Conservation (phyloP, 2,113 vertebrate genomes). For the Athene noctua region DNA sequence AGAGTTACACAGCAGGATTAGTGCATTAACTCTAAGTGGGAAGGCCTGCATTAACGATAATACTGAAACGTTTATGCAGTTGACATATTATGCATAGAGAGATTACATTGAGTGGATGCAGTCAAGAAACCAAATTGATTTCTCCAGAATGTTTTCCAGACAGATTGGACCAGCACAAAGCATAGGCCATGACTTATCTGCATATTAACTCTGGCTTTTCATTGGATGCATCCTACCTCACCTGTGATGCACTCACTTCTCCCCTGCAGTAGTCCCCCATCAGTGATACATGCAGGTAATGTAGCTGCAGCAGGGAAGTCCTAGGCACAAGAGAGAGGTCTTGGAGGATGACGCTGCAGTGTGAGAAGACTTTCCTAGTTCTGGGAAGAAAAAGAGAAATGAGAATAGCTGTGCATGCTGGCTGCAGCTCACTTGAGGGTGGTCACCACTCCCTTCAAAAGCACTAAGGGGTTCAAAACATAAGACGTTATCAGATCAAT, state of each 20-base stretch:
- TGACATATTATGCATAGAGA: background rate
- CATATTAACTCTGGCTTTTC: background rate
- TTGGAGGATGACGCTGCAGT: background rate
- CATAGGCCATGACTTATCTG: background rate
- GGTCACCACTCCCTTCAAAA: background rate
- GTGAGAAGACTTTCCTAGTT: background rate
- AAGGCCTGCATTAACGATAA: background rate
- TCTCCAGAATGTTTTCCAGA: background rate
- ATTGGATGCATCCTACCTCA: background rate
- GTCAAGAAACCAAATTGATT: background rate
- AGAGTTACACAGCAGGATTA: background rate
- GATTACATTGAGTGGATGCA: background rate
- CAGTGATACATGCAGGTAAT: background rate
- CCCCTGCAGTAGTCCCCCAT: background rate
- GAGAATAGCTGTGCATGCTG: background rate
- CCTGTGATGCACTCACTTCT: background rate
- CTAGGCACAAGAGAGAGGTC: background rate
- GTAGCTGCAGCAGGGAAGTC: background rate
- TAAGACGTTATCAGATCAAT: no score
- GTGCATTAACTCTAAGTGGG: background rate
- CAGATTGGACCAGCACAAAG: background rate
- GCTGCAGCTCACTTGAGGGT: background rate
- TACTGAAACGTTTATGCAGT: background rate
- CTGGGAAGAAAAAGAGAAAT: background rate
- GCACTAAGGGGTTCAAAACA: background rate